These are phyloP conservation scores for Cathartes aura DNA, from an alignment of 2,113 vertebrate genomes.

Conservation along the genomic window DNA sequence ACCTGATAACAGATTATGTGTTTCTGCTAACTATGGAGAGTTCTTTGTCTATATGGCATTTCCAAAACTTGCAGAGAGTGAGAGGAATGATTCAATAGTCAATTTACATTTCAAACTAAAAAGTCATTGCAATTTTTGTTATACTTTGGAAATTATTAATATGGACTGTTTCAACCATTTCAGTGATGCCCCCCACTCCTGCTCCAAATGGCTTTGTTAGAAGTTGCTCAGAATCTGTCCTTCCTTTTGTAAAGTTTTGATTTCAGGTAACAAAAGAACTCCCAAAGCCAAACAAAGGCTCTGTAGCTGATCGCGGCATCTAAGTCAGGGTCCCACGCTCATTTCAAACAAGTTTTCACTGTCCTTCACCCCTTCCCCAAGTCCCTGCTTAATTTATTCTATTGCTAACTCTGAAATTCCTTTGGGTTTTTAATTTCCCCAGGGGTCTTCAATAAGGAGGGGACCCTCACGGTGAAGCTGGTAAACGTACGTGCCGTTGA, in stretches of 20 bases:
- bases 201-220: background rate
- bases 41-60: accelerated
- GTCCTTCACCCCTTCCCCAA: background rate
- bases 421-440: background rate
- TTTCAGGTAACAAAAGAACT: background rate
- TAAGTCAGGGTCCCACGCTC: background rate
- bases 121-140: background rate
- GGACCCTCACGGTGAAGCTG: constrained; percentile 56
- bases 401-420: background rate
- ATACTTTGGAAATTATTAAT: background rate
- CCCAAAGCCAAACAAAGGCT: background rate
- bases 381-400: background rate
- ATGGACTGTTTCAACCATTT: background rate
- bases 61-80: background rate
- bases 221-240: background rate
- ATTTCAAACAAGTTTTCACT: background rate
- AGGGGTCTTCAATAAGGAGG: background rate
- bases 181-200: background rate
- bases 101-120: background rate
- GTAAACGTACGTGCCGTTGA: constrained; percentile 64
- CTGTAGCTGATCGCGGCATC: background rate
- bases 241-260: background rate
- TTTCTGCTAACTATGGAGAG: background rate
- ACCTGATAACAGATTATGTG: background rate
- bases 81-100: background rate